Percentiles rank a stretch among this genome's conserved stretches.
phyloP scores from a whole-genome alignment of 2,888 invertebrate species.

The Rotaria magnacalcarata region DNA sequence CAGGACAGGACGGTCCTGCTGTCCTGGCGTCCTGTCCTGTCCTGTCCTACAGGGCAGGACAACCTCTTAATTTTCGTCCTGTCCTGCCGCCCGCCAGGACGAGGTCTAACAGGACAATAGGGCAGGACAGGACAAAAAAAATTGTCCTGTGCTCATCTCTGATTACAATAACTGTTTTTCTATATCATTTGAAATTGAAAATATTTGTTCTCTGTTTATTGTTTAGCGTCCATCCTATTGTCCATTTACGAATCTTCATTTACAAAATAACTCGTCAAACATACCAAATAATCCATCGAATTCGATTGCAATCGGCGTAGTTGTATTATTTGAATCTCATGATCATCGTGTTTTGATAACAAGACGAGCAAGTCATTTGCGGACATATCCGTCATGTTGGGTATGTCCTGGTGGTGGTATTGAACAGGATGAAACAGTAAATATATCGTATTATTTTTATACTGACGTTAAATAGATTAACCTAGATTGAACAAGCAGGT shows the following conservation, averaged over 20 bases:
- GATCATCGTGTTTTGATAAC: slow-evolving; percentile 60
- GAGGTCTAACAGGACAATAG: too few relatives aligned
- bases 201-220: not conserved
- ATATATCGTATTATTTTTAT: slow-evolving; percentile 38
- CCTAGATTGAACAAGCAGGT: slow-evolving; percentile 55
- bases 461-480: slow-evolving; percentile 34
- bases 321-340: slow-evolving; percentile 57
- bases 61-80: too few relatives aligned
- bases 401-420: slow-evolving; percentile 61
- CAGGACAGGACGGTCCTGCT: too few relatives aligned
- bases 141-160: too few relatives aligned
- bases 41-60: too few relatives aligned
- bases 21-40: too few relatives aligned
- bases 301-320: slow-evolving; percentile 56
- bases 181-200: too few relatives aligned
- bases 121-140: too few relatives aligned
- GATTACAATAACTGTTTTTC: too few relatives aligned
- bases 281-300: slow-evolving; percentile 48
- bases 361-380: slow-evolving; percentile 56
- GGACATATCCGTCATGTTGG: slow-evolving; percentile 61
- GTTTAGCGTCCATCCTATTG: slow-evolving; percentile 54
- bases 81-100: too few relatives aligned
- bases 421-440: slow-evolving; percentile 53
- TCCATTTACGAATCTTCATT: slow-evolving; percentile 51
- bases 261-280: not conserved